Evolutionary conservation across 2,888 invertebrate species (phyloP).

Genomic region (Hartigia nigra): DNA sequence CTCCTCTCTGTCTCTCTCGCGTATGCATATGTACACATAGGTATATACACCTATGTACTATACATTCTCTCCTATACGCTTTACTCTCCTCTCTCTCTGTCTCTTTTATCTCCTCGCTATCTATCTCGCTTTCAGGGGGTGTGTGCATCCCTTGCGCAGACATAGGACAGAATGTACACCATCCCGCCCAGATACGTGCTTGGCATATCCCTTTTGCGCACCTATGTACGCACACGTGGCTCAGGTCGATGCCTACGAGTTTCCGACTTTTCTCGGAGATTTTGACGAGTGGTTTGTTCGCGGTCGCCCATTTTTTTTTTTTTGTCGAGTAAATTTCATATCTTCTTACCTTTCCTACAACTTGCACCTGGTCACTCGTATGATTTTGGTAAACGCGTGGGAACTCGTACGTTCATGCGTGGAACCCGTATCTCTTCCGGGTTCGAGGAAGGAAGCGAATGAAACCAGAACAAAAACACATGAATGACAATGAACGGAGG

Average conservation of each 20-base stretch:
- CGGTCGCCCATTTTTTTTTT: neutral
- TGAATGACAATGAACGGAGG: neutral
- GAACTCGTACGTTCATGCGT: neutral
- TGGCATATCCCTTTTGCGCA: neutral
- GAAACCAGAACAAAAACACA: neutral
- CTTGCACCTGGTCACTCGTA: neutral
- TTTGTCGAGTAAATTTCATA: neutral
- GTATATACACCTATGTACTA: neutral
- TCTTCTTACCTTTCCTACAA: neutral
- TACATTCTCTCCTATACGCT: neutral
- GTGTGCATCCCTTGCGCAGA: neutral
- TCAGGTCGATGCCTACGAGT: neutral
- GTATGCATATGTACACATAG: neutral
- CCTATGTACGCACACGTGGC: neutral
- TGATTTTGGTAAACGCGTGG: neutral
- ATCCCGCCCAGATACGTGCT: neutral
- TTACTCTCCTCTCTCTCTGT: neutral
- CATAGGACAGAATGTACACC: neutral
- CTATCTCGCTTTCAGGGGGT: neutral
- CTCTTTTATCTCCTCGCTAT: neutral
- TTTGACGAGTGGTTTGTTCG: constrained; percentile 55
- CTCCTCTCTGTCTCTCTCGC: neutral
- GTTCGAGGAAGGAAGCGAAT: neutral
- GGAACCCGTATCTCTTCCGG: neutral
- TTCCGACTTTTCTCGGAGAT: constrained; percentile 45